Percentiles rank a stretch among this genome's conserved stretches.
Conservation (phyloP, 2,113 vertebrate species). For the Megaceryle maxima region DNA sequence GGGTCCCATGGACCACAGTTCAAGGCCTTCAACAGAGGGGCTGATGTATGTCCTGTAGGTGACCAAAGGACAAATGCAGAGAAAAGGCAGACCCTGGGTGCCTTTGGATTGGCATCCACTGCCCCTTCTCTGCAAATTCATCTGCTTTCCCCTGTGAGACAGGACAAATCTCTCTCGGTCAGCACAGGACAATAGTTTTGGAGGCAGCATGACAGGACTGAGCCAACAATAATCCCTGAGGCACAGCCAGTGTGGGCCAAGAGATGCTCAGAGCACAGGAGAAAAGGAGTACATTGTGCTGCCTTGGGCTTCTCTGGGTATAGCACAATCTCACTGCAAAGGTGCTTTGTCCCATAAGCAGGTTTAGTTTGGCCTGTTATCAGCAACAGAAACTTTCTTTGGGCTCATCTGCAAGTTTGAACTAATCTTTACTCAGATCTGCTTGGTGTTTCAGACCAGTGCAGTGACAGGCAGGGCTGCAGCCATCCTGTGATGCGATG, state of each 20-base stretch:
- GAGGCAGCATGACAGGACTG: background rate
- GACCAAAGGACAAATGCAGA: background rate
- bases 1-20: background rate
- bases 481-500: accelerated
- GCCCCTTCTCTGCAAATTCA: background rate
- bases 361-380: background rate
- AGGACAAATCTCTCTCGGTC: background rate
- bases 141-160: background rate
- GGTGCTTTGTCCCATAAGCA: background rate
- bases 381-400: background rate
- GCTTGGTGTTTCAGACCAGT: accelerated
- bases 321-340: background rate
- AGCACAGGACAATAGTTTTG: background rate
- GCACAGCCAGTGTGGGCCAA: background rate
- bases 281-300: background rate
- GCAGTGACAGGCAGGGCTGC: background rate
- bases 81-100: background rate
- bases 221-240: background rate
- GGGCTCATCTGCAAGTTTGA: background rate
- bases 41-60: background rate
- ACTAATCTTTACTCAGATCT: background rate
- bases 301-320: background rate
- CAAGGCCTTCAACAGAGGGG: background rate
- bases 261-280: background rate
- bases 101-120: background rate